Conservation (phyloP, 1,140 invertebrate genomes). For the Bilobella aurantiaca region DNA sequence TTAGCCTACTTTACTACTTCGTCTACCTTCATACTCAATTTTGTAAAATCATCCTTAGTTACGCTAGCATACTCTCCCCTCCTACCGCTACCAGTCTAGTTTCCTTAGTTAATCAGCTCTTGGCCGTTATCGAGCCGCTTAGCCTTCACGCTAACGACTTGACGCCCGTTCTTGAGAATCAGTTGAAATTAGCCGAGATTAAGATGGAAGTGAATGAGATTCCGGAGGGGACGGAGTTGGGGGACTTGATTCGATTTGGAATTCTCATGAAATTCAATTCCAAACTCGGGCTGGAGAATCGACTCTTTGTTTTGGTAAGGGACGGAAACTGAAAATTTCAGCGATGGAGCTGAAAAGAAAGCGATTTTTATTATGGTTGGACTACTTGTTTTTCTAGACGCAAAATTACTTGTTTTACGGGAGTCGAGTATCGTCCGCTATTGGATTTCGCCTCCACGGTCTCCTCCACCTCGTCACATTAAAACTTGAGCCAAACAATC, state of each 20-base stretch:
- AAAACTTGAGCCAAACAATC: background rate
- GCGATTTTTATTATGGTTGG: background rate
- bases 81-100: background rate
- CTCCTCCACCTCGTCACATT: slow-evolving; percentile 2
- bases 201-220: background rate
- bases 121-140: background rate
- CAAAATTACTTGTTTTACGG: slow-evolving; percentile 26
- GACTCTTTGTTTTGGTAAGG: slow-evolving; percentile 33
- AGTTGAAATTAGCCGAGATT: slow-evolving; percentile 1
- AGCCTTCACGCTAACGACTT: background rate
- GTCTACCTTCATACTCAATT: background rate
- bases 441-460: slow-evolving; percentile 32
- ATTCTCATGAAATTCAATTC: slow-evolving; percentile 31
- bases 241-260: slow-evolving; percentile 12
- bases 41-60: slow-evolving; percentile 2
- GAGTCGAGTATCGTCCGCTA: slow-evolving; percentile 20
- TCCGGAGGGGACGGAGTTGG: background rate
- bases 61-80: background rate
- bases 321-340: too few species aligned
- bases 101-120: background rate
- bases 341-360: too few species aligned
- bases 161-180: background rate
- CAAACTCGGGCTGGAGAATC: slow-evolving; percentile 25
- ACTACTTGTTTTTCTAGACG: slow-evolving; percentile 13
- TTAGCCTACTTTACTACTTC: slow-evolving; percentile 3